Percentiles rank a stretch among this genome's conserved stretches.
These are phyloP conservation scores for Pogonognathellus flavescens DNA, from an alignment of 1,140 invertebrate genomes.

Conservation along the genomic window DNA sequence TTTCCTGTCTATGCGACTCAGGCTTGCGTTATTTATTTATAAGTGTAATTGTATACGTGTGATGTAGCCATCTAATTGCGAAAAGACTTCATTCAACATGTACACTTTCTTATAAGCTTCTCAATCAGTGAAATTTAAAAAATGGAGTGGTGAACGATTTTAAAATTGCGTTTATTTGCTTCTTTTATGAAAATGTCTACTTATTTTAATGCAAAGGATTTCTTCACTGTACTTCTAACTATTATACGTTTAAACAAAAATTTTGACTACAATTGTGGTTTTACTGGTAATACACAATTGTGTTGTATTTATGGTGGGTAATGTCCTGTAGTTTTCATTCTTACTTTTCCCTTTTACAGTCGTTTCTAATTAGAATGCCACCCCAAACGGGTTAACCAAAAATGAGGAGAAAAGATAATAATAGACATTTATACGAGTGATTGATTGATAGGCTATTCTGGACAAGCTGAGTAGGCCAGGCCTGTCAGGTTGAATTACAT, in stretches of 20 bases:
- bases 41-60: background rate
- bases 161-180: too few relatives aligned
- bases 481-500: slow-evolving; percentile 4
- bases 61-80: background rate
- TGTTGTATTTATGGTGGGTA: background rate
- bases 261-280: too few relatives aligned
- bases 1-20: background rate
- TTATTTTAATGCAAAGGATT: too few relatives aligned
- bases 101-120: background rate
- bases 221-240: too few relatives aligned
- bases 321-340: background rate
- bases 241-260: too few relatives aligned
- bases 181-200: too few relatives aligned
- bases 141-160: too few relatives aligned
- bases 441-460: slow-evolving; percentile 7
- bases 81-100: slow-evolving; percentile 31
- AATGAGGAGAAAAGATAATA: slow-evolving; percentile 1
- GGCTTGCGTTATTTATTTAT: background rate
- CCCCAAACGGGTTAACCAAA: slow-evolving; percentile 24
- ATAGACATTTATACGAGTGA: slow-evolving; percentile 19
- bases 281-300: background rate
- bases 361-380: slow-evolving; percentile 24
- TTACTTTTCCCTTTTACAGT: background rate
- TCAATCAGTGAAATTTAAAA: too few relatives aligned
- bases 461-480: background rate